Evolutionary conservation across 2,888 invertebrate species (phyloP).

Genomic region (Mallateleia sp.): DNA sequence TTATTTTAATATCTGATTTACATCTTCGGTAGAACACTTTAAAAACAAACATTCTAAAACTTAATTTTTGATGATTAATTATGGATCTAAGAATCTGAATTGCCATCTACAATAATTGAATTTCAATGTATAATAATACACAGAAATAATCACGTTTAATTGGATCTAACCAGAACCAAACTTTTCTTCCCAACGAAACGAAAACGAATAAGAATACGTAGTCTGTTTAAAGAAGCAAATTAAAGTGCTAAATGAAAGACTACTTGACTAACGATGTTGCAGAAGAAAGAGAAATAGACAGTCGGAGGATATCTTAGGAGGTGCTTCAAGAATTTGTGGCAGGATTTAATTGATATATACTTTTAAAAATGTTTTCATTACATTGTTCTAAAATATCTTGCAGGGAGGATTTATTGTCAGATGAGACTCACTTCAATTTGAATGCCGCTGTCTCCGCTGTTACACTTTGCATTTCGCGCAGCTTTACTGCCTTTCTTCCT

Average conservation of each 20-base stretch:
- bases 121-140: no score
- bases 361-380: slow-evolving; percentile 1
- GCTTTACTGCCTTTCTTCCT: slow-evolving; percentile 92
- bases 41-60: no score
- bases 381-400: slow-evolving; percentile 12
- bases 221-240: not conserved
- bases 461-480: slow-evolving; percentile 93
- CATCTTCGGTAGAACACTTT: no score
- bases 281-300: not conserved
- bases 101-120: no score
- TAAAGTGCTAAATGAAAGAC: slow-evolving; percentile 15
- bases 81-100: no score
- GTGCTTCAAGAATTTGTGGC: not conserved
- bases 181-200: not conserved
- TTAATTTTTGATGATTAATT: no score
- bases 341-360: slow-evolving; percentile 6
- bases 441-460: slow-evolving; percentile 94
- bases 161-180: not conserved
- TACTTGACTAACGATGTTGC: not conserved
- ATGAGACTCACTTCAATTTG: slow-evolving; percentile 91
- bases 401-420: slow-evolving; percentile 3
- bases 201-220: not conserved
- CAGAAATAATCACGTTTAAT: not conserved
- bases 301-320: not conserved
- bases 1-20: no score